These are phyloP conservation scores for Rhagoletis zephyria DNA, from an alignment of 1,140 invertebrate species.

Conservation along the genomic window DNA sequence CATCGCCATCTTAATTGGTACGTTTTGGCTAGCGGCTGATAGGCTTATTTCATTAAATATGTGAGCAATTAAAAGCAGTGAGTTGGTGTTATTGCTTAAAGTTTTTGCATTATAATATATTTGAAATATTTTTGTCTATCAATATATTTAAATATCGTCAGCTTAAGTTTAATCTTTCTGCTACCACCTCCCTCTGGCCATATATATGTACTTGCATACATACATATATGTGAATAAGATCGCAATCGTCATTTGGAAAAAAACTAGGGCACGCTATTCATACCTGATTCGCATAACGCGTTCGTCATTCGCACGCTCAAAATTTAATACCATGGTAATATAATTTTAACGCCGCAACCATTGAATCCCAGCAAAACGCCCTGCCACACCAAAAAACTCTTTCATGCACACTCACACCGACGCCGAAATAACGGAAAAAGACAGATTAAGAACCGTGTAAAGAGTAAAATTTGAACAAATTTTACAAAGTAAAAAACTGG, in stretches of 20 bases:
- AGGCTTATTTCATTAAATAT: too few relatives aligned
- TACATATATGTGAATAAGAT: too few relatives aligned
- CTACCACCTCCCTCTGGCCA: too few relatives aligned
- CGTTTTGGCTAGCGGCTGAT: too few relatives aligned
- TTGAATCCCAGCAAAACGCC: not conserved
- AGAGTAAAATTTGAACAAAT: not conserved
- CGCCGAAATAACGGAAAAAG: not conserved
- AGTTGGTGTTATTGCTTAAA: too few relatives aligned
- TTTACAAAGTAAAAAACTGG: not conserved
- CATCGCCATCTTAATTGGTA: too few relatives aligned
- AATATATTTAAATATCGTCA: too few relatives aligned
- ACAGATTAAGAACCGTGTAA: not conserved
- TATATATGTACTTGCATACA: not conserved
- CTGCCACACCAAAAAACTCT: not conserved
- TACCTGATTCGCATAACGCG: slow-evolving; percentile 4
- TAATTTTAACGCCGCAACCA: slow-evolving; percentile 2
- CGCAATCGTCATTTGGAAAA: not conserved
- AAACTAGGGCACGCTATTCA: not conserved
- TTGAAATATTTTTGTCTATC: too few relatives aligned
- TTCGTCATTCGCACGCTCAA: not conserved
- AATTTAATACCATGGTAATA: slow-evolving; percentile 36
- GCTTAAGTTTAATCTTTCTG: too few relatives aligned
- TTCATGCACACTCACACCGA: not conserved
- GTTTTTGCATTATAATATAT: too few relatives aligned
- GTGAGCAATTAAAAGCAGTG: too few relatives aligned